Conservation (phyloP, 2,888 invertebrate genomes). For the Eupithecia inturbata region DNA sequence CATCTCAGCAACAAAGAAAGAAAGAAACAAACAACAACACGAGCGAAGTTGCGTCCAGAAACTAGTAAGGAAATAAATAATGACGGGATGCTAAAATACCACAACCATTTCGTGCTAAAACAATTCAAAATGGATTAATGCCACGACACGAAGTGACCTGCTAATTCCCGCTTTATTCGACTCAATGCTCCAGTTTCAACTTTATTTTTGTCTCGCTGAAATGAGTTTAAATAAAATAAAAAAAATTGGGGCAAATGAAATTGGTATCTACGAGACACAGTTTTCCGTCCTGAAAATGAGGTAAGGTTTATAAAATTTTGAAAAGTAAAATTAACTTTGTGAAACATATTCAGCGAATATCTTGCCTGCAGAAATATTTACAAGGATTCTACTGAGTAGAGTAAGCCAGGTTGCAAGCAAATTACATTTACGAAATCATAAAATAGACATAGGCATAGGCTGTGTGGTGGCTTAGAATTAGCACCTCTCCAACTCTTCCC, state of each 20-base stretch:
- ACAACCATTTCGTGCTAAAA: slow-evolving; percentile 5
- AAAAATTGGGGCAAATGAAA: slow-evolving; percentile 25
- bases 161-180: slow-evolving; percentile 6
- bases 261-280: neutral
- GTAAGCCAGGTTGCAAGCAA: neutral
- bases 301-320: neutral
- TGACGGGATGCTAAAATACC: neutral
- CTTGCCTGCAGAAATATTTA: neutral
- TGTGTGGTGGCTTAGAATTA: no score
- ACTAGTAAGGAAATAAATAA: neutral
- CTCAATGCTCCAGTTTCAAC: slow-evolving; percentile 14
- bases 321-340: neutral
- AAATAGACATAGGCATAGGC: no score
- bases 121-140: slow-evolving; percentile 9
- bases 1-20: no score
- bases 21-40: no score
- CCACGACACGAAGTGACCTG: slow-evolving; percentile 2
- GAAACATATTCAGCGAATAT: neutral
- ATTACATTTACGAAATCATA: neutral
- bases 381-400: neutral
- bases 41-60: no score
- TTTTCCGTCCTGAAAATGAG: neutral
- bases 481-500: no score
- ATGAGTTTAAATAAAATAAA: slow-evolving; percentile 7
- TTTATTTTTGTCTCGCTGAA: slow-evolving; percentile 12